phyloP scores from a whole-genome alignment of 2,113 vertebrate genomes.

The Pedetes capensis region DNA sequence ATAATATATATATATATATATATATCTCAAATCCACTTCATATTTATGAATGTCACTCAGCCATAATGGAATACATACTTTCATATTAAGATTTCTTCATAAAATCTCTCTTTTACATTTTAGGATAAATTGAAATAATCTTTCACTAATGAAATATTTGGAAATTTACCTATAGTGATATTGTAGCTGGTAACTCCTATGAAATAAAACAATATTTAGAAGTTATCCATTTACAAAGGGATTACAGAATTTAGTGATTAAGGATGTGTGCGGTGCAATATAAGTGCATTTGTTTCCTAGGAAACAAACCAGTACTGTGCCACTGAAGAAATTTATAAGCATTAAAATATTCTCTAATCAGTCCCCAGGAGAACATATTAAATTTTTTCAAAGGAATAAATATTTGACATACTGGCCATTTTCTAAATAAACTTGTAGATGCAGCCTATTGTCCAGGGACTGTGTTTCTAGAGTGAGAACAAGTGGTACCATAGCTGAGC shows the following conservation, averaged over 20 bases:
- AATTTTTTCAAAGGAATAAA: constrained; percentile 84
- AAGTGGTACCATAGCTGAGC: constrained; percentile 14
- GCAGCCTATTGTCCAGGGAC: constrained; percentile 73
- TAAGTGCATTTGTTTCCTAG: constrained; percentile 85
- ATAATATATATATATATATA: too few species aligned
- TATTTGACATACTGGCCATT: constrained; percentile 82
- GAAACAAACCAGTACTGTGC: constrained; percentile 84
- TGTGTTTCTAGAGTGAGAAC: constrained; percentile 40
- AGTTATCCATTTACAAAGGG: constrained; percentile 77
- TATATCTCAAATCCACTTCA: neutral
- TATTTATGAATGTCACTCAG: constrained; percentile 48
- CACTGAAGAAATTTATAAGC: constrained; percentile 84
- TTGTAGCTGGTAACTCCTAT: constrained; percentile 77
- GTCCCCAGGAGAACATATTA: constrained; percentile 82
- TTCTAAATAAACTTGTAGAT: constrained; percentile 78
- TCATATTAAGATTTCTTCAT: constrained; percentile 73
- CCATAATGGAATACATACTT: constrained; percentile 70
- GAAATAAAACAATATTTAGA: constrained; percentile 76
- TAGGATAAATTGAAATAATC: constrained; percentile 68
- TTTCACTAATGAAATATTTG: constrained; percentile 71
- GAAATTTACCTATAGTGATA: constrained; percentile 81
- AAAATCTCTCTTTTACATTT: constrained; percentile 70
- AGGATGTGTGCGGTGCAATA: constrained; percentile 77
- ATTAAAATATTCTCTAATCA: constrained; percentile 87
- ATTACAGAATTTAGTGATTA: constrained; percentile 84